Conservation (phyloP, 1,140 invertebrate genomes). For the Zaprionus capensis region DNA sequence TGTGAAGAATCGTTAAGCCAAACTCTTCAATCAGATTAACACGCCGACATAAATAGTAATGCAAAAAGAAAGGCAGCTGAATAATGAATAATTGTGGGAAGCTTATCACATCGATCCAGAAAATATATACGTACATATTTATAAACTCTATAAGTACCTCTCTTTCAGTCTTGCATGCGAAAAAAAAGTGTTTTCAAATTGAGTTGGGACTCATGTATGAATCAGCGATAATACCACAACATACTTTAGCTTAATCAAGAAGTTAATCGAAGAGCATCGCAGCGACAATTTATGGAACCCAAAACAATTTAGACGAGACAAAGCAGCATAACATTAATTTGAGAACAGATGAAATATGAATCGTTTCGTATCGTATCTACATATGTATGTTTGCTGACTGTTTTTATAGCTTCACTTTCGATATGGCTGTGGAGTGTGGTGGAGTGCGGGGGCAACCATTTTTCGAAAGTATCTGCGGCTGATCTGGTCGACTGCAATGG, state of each 20-base stretch:
- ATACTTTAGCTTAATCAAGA: neutral
- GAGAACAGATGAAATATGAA: neutral
- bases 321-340: neutral
- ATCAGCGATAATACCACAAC: neutral
- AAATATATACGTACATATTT: too few species aligned
- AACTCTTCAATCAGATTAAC: too few species aligned
- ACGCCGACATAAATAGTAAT: too few species aligned
- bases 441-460: neutral
- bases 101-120: too few species aligned
- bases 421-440: neutral
- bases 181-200: too few species aligned
- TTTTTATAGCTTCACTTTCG: neutral
- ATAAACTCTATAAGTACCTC: too few species aligned
- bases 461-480: constrained; percentile 5
- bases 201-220: neutral
- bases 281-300: neutral
- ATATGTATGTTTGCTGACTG: neutral
- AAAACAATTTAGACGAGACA: neutral
- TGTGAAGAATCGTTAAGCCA: too few species aligned
- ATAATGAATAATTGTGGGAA: too few species aligned
- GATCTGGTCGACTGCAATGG: constrained; percentile 28
- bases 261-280: neutral
- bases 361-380: neutral
- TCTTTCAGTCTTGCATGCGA: too few species aligned
- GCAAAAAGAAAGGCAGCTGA: too few species aligned